phyloP scores from a whole-genome alignment of 2,113 vertebrate species.

The Cebidichthys violaceus region DNA sequence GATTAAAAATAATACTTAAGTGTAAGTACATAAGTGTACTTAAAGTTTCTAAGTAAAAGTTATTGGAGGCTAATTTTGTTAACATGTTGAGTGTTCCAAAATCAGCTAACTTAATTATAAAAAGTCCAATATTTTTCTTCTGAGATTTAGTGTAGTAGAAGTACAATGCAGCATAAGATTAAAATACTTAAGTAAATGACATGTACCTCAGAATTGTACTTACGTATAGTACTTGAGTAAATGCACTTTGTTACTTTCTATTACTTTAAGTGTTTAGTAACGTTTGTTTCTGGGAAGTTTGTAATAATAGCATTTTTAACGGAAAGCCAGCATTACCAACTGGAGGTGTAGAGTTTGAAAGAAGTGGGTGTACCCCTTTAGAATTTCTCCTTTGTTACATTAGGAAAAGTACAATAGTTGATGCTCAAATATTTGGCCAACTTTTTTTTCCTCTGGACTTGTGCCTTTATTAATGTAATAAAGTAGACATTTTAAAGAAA shows the following conservation, averaged over 20 bases:
- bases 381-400: not conserved
- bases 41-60: not conserved
- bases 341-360: no score
- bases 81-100: not conserved
- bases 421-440: not conserved
- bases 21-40: not conserved
- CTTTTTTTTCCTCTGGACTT: not conserved
- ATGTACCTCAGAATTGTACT: not conserved
- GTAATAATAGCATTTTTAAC: no score
- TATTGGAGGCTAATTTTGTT: not conserved
- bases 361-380: not conserved
- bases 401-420: not conserved
- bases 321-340: no score
- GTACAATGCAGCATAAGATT: not conserved
- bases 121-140: not conserved
- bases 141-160: not conserved
- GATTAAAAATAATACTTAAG: not conserved
- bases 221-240: not conserved
- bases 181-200: not conserved
- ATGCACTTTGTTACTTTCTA: no score
- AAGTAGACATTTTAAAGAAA: not conserved
- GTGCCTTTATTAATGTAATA: not conserved
- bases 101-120: not conserved
- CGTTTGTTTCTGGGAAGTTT: no score
- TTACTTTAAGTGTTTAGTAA: no score